Base-by-base conservation (phyloP, 2,888 invertebrate species). In the Trichopria drosophilae region DNA sequence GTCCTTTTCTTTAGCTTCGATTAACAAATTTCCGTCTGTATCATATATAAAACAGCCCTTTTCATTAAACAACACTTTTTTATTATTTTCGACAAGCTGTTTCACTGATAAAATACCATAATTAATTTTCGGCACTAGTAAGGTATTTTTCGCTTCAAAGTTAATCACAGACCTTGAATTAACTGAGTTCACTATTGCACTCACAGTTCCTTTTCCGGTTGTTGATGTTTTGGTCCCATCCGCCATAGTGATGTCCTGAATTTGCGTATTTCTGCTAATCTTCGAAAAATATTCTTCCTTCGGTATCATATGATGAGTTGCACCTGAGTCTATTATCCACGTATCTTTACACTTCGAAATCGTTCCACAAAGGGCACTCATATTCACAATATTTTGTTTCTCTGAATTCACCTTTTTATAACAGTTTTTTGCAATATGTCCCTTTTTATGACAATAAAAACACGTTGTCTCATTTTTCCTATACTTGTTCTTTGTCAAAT, bases 51-150 rank as follows among this genome's bases (percentile, higher is more conserved):
- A 43, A 23, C 43, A 43, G 1, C 47, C 39, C 2, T 47, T 28
- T 2, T 40, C 10, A 12, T 52, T 32, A 35, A 52, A 52, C 19
- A 35, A 26, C 3, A 43, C 6, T n/a, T 13, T 40, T 22, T 35
- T 56, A 2, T 29, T 20, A n/a, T 50, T 55, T 24, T 50, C 65
- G 73, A 75, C 54, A 70, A 67, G 16, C 68, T 70, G 67, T 75
- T 75, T 67, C 76, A 76, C 41, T 68, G 67, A 62, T 71, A 69
- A 60, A 35, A 57, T 56, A 44, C 42, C 45, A 36, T 59, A 48
- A 18, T 60, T 53, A 39, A 55, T 61, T 39, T 60, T 29, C 16
- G 32, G 51, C 6, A 41, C 42, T 37, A 36, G 20, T n/a, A 47
- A 19, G 18, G 37, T 43, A 40, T 44, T 35, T 24, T 52, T 43